Evolutionary conservation across 2,888 invertebrate species (phyloP).

Genomic region (Hirtodrosophila histrioides): DNA sequence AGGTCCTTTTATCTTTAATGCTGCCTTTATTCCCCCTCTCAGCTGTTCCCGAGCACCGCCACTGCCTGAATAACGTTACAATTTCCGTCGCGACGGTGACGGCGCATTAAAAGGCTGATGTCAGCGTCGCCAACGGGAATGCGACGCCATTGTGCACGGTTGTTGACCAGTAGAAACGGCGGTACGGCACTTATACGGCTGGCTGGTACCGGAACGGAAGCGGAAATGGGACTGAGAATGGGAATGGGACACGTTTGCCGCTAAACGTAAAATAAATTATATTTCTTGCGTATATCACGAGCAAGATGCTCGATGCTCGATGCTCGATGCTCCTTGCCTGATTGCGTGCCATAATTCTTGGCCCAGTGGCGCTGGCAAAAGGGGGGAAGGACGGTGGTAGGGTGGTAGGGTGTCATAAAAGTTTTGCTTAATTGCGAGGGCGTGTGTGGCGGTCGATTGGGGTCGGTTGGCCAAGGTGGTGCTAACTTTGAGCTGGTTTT

Average conservation of each 20-base stretch:
- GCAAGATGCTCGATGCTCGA: slow-evolving; percentile 28
- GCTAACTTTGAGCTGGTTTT: slow-evolving; percentile 61
- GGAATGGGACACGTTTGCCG: slow-evolving; percentile 32
- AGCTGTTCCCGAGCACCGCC: slow-evolving; percentile 6
- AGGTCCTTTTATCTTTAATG: too few relatives aligned
- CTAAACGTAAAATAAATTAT: slow-evolving; percentile 77
- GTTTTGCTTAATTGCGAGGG: slow-evolving; percentile 67
- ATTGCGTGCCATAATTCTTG: slow-evolving; percentile 71
- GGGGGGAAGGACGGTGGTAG: not conserved
- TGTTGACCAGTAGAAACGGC: slow-evolving; percentile 37
- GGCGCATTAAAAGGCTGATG: slow-evolving; percentile 61
- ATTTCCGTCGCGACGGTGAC: slow-evolving; percentile 19
- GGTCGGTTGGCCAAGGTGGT: not conserved
- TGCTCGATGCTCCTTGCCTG: slow-evolving; percentile 54
- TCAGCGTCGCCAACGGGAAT: slow-evolving; percentile 49
- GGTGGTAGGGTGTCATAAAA: slow-evolving; percentile 51
- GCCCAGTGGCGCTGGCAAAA: slow-evolving; percentile 6
- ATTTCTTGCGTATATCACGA: slow-evolving; percentile 53
- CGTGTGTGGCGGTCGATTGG: slow-evolving; percentile 11
- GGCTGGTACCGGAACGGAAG: slow-evolving; percentile 13
- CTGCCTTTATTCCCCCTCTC: not conserved
- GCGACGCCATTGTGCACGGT: slow-evolving; percentile 23
- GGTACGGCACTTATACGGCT: slow-evolving; percentile 60
- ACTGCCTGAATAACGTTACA: slow-evolving; percentile 31
- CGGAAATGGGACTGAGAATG: not conserved